Base-by-base conservation (phyloP, 2,113 vertebrate genomes). In the Dipodomys spectabilis region DNA sequence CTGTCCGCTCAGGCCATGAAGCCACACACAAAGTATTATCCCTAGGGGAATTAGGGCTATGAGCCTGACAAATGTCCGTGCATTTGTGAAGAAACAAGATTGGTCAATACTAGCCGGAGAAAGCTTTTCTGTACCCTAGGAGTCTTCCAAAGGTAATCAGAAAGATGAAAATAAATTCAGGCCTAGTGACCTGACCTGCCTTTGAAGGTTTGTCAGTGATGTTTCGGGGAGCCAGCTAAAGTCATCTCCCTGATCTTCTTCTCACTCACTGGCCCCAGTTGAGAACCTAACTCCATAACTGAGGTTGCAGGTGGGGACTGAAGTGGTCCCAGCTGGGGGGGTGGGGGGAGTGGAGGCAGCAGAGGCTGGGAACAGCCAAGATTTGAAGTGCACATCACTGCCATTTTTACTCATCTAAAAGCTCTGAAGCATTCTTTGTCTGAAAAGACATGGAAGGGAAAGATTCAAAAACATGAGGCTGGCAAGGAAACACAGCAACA, bases 221-320 rank as follows among this genome's bases (percentile, higher is more conserved):
- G 28, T 45, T 23, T 71, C 20, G 30, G 11, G n/a, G 45, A 64
- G 5, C 60, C 67, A 32, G 25, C 0, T 53, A 19, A 53, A 49
- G 27, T 39, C 44, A 28, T 18, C 5, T 22, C 28, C 20, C 72
- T 57, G n/a, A 13, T 10, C 72, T 45, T 25, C 18, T 10, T 18
- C 19, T 20, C 0, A 11, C 1, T 3, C n/a, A 9, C 6, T 2
- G 0, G 25, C 71, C 27, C 39, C 4, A 44, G 20, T 5, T 22
- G 49, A 60, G 39, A 90, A 15, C 19, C 1, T 20, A 39, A 81
- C 22, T 39, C 10, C 7, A 10, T 16, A 68, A 32, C 20, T 5
- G 80, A 69, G 32, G 8, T 4, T 30, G 3, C 27, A 12, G 27
- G 22, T 28, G 44, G n/a, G 0, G 6, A 53, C 49, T 16, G 20